Evolutionary conservation across 2,113 vertebrate genomes (phyloP), one percentile per base, ranked within the genome.

Genomic region (Oryzias woworae): DNA sequence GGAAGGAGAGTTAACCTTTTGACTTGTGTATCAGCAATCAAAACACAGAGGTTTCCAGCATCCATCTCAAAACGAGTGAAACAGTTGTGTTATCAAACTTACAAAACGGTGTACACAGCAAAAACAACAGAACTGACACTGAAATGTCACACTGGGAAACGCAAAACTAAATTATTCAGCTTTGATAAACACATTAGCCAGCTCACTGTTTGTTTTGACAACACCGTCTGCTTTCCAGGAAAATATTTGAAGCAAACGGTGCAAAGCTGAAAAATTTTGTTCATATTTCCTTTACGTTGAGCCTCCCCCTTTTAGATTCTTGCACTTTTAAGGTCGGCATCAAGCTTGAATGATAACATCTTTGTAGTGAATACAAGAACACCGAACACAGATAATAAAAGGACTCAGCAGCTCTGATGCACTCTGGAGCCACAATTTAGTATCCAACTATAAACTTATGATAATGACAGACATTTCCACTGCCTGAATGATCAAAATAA

Each of bases 1-100:
- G 20, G 20, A 20, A 20, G 24, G 51, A 41, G 53, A 41, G 77
- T 77, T 82, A 83, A 73, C 73, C 71, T 75, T 43, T 26, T 47
- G 53, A 70, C 62, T 67, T 51, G 47, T 75, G 65, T 49, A 67
- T 15, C 26, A 58, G 28, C 46, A 59, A 61, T 61, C 26, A 81
- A 79, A 67, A 73, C 36, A 69, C 23, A 15, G 53, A 60, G 48
- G 48, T 71, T 57, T 61, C 66, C 13, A 50, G 52, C 26, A 61
- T 48, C 17, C 48, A 18, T 47, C 49, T 58, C 48, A 73, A 51
- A 64, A 61, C 20, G 65, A 22, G 41, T n/a, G 47, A 59, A 43
- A 53, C 49, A 20, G n/a, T 14, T 14, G 22, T 45, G 24, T 31
- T 18, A 20, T 47, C 52, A 22, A 51, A 61, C 24, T 55, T 41